phyloP scores from a whole-genome alignment of 2,113 vertebrate species.

The Silurus asotus region DNA sequence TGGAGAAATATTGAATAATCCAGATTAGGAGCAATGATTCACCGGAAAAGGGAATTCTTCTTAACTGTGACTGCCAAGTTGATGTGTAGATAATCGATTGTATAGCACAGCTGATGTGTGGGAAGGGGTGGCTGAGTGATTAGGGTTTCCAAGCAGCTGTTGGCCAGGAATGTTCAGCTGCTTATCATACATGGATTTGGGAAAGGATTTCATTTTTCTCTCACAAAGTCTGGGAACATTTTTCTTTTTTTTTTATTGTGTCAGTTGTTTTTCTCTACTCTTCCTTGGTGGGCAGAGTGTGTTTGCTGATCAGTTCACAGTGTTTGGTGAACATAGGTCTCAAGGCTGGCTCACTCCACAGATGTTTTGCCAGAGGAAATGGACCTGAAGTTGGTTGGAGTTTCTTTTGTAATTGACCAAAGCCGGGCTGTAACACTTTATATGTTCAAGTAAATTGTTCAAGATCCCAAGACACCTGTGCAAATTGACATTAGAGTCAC shows the following conservation, averaged over 20 bases:
- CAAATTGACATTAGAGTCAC: not conserved
- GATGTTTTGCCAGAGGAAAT: constrained; percentile 29
- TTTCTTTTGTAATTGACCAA: constrained; percentile 49
- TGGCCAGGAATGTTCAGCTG: not conserved
- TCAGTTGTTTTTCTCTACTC: not conserved
- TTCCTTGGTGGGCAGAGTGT: constrained; percentile 22
- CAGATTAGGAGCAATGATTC: constrained; percentile 6
- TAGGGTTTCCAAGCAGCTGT: not conserved
- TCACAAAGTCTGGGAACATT: not conserved
- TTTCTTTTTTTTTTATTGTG: not conserved
- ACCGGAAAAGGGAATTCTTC: constrained; percentile 10
- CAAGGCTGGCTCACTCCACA: constrained; percentile 42
- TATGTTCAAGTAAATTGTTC: constrained; percentile 47
- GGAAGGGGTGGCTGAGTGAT: not conserved
- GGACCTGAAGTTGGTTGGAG: constrained; percentile 30
- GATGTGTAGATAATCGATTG: constrained; percentile 16
- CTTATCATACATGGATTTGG: not conserved
- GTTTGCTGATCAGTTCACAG: constrained; percentile 32
- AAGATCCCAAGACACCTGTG: constrained; percentile 4
- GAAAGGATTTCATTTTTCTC: not conserved
- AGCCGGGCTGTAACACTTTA: constrained; percentile 53
- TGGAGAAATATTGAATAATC: not conserved
- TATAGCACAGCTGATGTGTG: constrained; percentile 14
- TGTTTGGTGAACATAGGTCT: constrained; percentile 57
- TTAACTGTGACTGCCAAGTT: constrained; percentile 29